Percentiles rank a stretch among this genome's conserved stretches.
These are phyloP conservation scores for Triops cancriformis DNA, from an alignment of 1,140 invertebrate genomes.

Conservation along the genomic window DNA sequence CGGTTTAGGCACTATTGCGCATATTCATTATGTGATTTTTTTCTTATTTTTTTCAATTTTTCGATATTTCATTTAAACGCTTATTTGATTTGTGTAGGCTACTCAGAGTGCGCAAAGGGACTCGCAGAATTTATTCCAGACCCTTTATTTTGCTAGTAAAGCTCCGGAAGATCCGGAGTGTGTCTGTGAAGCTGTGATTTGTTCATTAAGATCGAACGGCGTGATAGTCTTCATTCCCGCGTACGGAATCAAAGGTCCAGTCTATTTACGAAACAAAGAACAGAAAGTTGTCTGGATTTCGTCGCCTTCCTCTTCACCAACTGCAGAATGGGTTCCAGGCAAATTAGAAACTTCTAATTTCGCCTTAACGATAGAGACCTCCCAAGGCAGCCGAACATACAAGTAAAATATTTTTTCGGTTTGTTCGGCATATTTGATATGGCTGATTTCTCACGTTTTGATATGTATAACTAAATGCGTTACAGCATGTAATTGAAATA, in stretches of 20 bases:
- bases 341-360: background rate
- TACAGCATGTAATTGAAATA: too few relatives aligned
- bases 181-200: background rate
- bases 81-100: background rate
- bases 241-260: background rate
- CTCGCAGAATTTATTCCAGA: conserved; percentile 1
- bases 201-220: background rate
- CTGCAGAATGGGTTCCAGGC: background rate
- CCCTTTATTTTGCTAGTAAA: background rate
- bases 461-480: too few relatives aligned
- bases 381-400: background rate
- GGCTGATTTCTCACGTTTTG: background rate
- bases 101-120: background rate
- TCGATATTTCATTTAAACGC: background rate
- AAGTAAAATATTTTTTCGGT: background rate
- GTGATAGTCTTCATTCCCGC: background rate
- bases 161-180: background rate
- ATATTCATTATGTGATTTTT: background rate
- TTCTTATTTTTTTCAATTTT: background rate
- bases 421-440: background rate
- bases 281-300: background rate
- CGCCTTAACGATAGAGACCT: background rate
- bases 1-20: too few relatives aligned
- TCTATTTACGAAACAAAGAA: background rate
- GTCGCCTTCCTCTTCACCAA: background rate